Percentiles rank a stretch among this genome's conserved stretches.
phyloP scores from a whole-genome alignment of 2,797 vertebrate genomes.

The Syngnathus rostellatus region DNA sequence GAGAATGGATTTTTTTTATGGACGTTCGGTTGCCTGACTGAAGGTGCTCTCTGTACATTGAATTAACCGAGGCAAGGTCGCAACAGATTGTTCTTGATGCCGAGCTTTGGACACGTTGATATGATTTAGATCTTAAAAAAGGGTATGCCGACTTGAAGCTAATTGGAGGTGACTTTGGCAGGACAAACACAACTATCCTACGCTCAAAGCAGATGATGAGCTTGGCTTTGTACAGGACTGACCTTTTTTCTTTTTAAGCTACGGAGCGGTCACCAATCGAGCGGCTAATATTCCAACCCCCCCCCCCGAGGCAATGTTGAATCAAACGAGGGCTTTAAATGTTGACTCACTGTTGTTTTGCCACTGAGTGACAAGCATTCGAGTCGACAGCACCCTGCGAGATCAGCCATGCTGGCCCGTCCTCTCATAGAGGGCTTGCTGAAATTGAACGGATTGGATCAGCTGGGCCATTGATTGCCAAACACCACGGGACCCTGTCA shows the following conservation, averaged over 20 bases:
- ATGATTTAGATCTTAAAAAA: not conserved
- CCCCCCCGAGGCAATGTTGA: slow-evolving; percentile 15
- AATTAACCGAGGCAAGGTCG: not conserved
- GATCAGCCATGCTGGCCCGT: slow-evolving; percentile 7
- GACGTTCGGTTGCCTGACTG: not conserved
- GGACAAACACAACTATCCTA: not conserved
- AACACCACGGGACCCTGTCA: not conserved
- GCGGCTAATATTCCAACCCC: slow-evolving; percentile 8
- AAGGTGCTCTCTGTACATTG: not conserved
- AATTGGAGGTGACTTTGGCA: slow-evolving; percentile 6
- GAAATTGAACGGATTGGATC: slow-evolving; percentile 3
- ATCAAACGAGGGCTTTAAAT: slow-evolving; percentile 23
- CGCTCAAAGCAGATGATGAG: not conserved
- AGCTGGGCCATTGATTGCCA: slow-evolving; percentile 7
- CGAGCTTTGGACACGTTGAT: not conserved
- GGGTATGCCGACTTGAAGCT: not conserved
- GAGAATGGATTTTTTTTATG: not conserved
- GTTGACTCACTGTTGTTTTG: slow-evolving; percentile 29
- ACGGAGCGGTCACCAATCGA: slow-evolving; percentile 11
- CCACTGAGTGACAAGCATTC: slow-evolving; percentile 15
- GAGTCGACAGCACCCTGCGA: slow-evolving; percentile 12
- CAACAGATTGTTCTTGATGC: slow-evolving; percentile 6
- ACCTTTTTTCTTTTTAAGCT: slow-evolving; percentile 2
- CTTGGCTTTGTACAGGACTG: slow-evolving; percentile 6
- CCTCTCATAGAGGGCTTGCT: slow-evolving; percentile 8